Conservation (phyloP, 2,797 vertebrate species). For the Melanotaenia pygmaea region DNA sequence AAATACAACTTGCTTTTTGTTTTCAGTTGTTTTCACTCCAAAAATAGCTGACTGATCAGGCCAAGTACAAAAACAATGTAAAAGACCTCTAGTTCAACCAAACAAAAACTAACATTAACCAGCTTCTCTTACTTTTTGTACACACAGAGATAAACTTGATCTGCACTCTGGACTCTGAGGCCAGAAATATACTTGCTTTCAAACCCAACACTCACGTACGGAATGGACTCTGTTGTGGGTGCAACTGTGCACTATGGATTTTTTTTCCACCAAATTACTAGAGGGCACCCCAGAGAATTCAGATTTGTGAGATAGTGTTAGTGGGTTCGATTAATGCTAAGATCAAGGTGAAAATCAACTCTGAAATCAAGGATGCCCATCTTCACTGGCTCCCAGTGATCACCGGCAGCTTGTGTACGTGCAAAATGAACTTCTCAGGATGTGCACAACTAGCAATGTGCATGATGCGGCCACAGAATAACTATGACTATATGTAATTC, state of each 20-base stretch:
- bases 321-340: neutral
- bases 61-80: slow-evolving; percentile 7
- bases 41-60: slow-evolving; percentile 45
- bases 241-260: no score
- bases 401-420: neutral
- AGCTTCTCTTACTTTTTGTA: slow-evolving; percentile 20
- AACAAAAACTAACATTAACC: slow-evolving; percentile 45
- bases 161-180: slow-evolving; percentile 47
- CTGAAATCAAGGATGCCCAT: neutral
- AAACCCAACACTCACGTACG: neutral
- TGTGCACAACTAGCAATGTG: neutral
- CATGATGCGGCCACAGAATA: slow-evolving; percentile 8
- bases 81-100: slow-evolving; percentile 35
- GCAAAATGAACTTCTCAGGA: neutral
- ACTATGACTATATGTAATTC: neutral
- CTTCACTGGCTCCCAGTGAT: neutral
- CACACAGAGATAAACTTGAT: slow-evolving; percentile 41
- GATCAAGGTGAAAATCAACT: neutral
- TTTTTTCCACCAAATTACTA: neutral
- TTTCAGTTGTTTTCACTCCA: slow-evolving; percentile 49
- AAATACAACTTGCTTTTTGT: neutral
- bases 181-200: slow-evolving; percentile 18
- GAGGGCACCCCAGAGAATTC: neutral
- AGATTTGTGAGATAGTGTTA: neutral
- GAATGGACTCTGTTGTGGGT: neutral